Percentiles rank a stretch among this genome's conserved stretches.
Evolutionary conservation across 92 coral and sea anemone genomes (phyloP).

Genomic region (Paramuricea clavata): DNA sequence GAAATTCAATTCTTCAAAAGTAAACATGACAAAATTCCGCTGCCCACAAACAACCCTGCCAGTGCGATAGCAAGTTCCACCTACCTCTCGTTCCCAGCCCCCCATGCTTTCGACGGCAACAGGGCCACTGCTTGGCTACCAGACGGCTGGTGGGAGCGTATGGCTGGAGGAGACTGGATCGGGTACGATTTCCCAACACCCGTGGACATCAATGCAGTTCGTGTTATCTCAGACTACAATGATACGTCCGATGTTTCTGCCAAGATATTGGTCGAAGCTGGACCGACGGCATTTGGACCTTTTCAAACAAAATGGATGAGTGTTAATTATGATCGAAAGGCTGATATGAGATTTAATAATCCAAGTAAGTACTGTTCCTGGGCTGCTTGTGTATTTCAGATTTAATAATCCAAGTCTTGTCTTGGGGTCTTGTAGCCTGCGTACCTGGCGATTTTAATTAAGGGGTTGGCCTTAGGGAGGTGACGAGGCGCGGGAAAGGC

Average conservation of each 20-base stretch:
- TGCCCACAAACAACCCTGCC: slow-evolving; percentile 38
- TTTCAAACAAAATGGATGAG: slow-evolving; percentile 85
- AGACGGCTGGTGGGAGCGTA: slow-evolving; percentile 93
- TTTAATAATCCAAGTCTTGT: too few species aligned
- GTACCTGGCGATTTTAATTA: too few species aligned
- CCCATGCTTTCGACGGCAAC: slow-evolving; percentile 84
- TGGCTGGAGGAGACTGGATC: slow-evolving; percentile 86
- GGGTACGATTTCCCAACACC: slow-evolving; percentile 83
- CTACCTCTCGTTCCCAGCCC: slow-evolving; percentile 82
- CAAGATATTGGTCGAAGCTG: slow-evolving; percentile 82
- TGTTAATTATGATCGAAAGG: slow-evolving; percentile 70
- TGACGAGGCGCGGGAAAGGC: too few species aligned
- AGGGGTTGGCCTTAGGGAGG: too few species aligned
- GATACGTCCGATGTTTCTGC: slow-evolving; percentile 82
- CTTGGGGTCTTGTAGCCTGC: too few species aligned
- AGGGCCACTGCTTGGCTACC: slow-evolving; percentile 89
- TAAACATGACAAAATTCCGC: slow-evolving; percentile 61
- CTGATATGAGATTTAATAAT: slow-evolving; percentile 77
- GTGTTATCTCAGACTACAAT: slow-evolving; percentile 78
- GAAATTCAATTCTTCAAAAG: slow-evolving; percentile 77
- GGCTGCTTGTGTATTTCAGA: too few species aligned
- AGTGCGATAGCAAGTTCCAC: slow-evolving; percentile 85
- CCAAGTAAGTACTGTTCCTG: slow-evolving; percentile 70
- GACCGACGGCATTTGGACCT: slow-evolving; percentile 81
- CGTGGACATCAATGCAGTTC: slow-evolving; percentile 80